Evolutionary conservation across 2,797 vertebrate species (phyloP), one percentile per base, ranked within the genome.

Genomic region (Malurus splendens): DNA sequence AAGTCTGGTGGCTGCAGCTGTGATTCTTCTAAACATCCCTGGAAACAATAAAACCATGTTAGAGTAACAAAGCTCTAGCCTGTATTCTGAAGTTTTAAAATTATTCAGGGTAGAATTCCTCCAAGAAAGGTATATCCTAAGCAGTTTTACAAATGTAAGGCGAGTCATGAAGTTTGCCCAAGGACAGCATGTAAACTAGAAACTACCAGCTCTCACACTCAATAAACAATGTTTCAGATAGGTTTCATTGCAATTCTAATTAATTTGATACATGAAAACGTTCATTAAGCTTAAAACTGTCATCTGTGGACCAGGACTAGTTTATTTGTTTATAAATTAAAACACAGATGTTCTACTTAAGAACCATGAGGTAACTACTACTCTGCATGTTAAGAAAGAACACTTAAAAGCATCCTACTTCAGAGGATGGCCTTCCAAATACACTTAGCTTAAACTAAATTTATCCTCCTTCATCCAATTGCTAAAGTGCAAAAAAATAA

Each of bases 11-110:
- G 99, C 98, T 56, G 98, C 99, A 28, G 98, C 98, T 4, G 99
- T 99, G 95, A 99, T 99, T 95, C 99, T 98, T 91, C 99, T 98
- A 95, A 99, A 99, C 98, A 98, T 99, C 76, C 99, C 99, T 99
- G 93, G 73, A 93, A 93, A 62, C 27, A 80, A 80, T 4, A 84
- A 59, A 80, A 36, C 3, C 12, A 18, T 6, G 25, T 92, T 83
- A 90, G 14, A 90, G 18, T 59, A 85, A 71, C 23, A 50, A 52
- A 7, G 19, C 7, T 59, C 15, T 44, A 65, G 23, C 27, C 19
- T 71, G 44, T 86, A 70, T 52, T 75, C 9, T n/a, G 9, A 62
- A 70, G 10, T 30, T 77, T 50, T 38, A 24, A 22, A 87, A 59
- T 72, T 60, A 68, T 36, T 52, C 33, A 39, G 28, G 9, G 22